These are phyloP conservation scores for Xylota segnis DNA, from an alignment of 2,888 invertebrate genomes.

Conservation along the genomic window DNA sequence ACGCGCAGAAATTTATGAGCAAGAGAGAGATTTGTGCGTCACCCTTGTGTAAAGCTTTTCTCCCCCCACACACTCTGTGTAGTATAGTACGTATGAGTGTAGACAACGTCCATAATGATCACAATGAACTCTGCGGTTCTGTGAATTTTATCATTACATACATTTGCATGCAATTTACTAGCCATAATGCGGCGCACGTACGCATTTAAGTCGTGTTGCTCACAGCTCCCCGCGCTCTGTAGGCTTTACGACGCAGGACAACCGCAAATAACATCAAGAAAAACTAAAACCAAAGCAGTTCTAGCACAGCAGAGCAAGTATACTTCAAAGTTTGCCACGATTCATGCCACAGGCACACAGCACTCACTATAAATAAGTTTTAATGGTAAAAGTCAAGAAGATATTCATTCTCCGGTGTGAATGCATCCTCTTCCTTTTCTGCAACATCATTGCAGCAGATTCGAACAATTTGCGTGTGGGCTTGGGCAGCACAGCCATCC, in stretches of 20 bases:
- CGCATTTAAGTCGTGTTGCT: conserved; percentile 27
- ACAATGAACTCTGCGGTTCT: conserved; percentile 68
- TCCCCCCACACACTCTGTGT: conserved; percentile 14
- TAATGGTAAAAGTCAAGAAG: conserved; percentile 49
- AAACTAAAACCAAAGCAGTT: conserved; percentile 25
- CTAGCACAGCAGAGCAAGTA: conserved; percentile 3
- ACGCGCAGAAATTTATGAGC: conserved; percentile 57
- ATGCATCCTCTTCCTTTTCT: conserved; percentile 62
- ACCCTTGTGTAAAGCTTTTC: conserved; percentile 65
- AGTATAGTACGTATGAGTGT: too few relatives aligned
- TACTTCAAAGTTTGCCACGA: conserved; percentile 53
- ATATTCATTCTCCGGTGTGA: conserved; percentile 26
- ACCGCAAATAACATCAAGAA: conserved; percentile 36
- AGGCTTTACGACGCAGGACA: conserved; percentile 20
- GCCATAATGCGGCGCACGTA: conserved; percentile 55
- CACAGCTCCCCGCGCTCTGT: neutral
- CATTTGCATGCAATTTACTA: conserved; percentile 54
- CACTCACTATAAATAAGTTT: conserved; percentile 68
- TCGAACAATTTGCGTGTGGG: conserved; percentile 72
- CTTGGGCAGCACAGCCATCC: conserved; percentile 48
- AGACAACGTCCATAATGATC: conserved; percentile 55
- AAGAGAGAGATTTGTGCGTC: conserved; percentile 41
- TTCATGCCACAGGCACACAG: conserved; percentile 22
- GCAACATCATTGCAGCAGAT: conserved; percentile 45
- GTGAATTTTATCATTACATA: conserved; percentile 35